Evolutionary conservation across 2,113 vertebrate species (phyloP), one percentile per base, ranked within the genome.

Genomic region (Echinops telfairi): DNA sequence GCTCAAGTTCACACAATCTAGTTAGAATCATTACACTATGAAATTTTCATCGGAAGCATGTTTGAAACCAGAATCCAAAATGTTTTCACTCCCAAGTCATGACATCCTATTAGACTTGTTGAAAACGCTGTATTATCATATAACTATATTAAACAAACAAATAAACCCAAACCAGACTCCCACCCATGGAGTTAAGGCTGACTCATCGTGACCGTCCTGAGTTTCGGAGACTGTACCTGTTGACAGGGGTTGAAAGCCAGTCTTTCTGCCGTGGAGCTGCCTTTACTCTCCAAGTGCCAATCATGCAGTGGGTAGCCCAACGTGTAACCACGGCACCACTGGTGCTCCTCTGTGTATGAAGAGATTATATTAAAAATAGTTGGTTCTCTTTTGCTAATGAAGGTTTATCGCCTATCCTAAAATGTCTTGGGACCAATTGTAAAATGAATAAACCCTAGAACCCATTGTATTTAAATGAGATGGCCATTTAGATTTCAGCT

Each of bases 1-100:
- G 58, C 47, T 94, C 82, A 96, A 96, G 94, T 95, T 92, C 93
- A 96, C 90, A 90, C 14, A 77, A 82, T 95, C 92, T 83, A 88
- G 91, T 94, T 96, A 95, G 86, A 94, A 95, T 93, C 86, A 93
- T 95, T 91, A 90, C 16, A 83, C 86, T 78, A 86, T 96, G 95
- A 95, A 38, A 70, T 58, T 93, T 92, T 62, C 33, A n/a, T 58
- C 33, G 87, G 40, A 89, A 91, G 70, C 25, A 11, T 83, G n/a
- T 94, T 80, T 95, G 78, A 91, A 66, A 83, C 47, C 71, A 80
- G 75, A 90, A 86, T 66, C n/a, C 40, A 57, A 86, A 93, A 80
- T 47, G 36, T 83, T 92, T 94, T 94, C 29, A 80, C 29, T 94
- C 87, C 86, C 57, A 95, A 82, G 25, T 79, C 3, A 1, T 81